Evolutionary conservation across 2,113 vertebrate species (phyloP).

Genomic region (Tragelaphus strepsiceros): DNA sequence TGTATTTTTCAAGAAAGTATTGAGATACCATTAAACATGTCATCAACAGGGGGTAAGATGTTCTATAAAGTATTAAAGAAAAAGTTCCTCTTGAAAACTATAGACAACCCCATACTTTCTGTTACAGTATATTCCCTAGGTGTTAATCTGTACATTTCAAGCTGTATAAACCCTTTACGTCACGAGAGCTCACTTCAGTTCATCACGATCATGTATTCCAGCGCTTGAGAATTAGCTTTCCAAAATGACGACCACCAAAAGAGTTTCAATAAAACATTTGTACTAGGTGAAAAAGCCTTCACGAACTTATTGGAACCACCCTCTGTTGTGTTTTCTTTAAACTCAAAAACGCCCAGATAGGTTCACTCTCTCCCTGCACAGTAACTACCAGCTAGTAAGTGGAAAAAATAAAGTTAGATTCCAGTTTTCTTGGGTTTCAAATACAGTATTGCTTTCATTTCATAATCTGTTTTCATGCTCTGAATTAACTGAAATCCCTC

Average conservation of each 20-base stretch:
- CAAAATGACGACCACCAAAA: background rate
- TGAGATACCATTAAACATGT: background rate
- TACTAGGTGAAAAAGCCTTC: background rate
- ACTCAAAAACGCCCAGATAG: background rate
- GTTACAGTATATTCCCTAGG: background rate
- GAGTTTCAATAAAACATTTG: background rate
- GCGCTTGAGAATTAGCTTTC: background rate
- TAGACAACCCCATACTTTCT: background rate
- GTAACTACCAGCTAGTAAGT: background rate
- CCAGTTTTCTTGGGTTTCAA: background rate
- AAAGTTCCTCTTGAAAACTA: background rate
- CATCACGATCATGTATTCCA: background rate
- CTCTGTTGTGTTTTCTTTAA: background rate
- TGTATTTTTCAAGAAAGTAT: conserved; percentile 18
- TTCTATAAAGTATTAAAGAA: background rate
- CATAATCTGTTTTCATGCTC: background rate
- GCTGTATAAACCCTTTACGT: background rate
- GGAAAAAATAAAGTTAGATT: background rate
- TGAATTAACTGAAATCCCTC: background rate
- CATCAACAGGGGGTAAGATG: background rate
- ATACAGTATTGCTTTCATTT: background rate
- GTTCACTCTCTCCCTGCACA: background rate
- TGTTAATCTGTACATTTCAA: background rate
- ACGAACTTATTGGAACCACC: background rate
- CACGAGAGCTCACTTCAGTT: background rate